Evolutionary conservation across 2,113 vertebrate species (phyloP), one percentile per base, ranked within the genome.

Genomic region (Apodemus sylvaticus): DNA sequence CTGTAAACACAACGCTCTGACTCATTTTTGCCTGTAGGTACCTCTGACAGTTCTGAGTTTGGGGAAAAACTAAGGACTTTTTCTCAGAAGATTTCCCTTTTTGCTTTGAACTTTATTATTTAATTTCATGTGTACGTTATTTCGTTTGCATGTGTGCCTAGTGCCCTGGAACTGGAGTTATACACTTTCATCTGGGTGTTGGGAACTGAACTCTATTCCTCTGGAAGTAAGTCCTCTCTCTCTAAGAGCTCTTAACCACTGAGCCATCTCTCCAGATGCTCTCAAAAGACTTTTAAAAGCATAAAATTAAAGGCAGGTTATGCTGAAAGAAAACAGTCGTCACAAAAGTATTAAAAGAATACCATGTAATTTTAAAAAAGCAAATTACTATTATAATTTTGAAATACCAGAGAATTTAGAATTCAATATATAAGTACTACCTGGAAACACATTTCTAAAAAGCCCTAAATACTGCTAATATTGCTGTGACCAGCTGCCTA

Each of bases 241-340:
- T 45, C 58, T 19, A 45, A 64, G 58, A 42, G 14, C 24, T 62
- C 81, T 42, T 83, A 42, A 62, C 55, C 55, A 60, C 24, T 5
- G 24, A 17, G 24, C 81, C 81, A 19, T 29, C 55, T 62, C 13
- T 29, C 58, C 58, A 62, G n/a, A 55, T 13, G n/a, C 58, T 66
- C 39, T 77, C 60, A 66, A 66, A 74, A 62, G 48, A 89, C 73
- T 93, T 95, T 92, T 89, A 86, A 62, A 89, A 73, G 22, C 34
- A 4, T 45, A 51, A 86, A 86, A 29, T 64, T 70, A 73, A 70
- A 89, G 78, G 34, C 10, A 42, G 42, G 71, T 11, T 55, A 68
- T 78, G 89, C 34, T 66, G 71, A 92, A 90, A 74, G 55, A 86
- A 96, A 62, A 51, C 5, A 62, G 48, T 51, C 70, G 31, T n/a